Conservation (phyloP, 2,113 vertebrate genomes). For the Hippocampus barbouri region DNA sequence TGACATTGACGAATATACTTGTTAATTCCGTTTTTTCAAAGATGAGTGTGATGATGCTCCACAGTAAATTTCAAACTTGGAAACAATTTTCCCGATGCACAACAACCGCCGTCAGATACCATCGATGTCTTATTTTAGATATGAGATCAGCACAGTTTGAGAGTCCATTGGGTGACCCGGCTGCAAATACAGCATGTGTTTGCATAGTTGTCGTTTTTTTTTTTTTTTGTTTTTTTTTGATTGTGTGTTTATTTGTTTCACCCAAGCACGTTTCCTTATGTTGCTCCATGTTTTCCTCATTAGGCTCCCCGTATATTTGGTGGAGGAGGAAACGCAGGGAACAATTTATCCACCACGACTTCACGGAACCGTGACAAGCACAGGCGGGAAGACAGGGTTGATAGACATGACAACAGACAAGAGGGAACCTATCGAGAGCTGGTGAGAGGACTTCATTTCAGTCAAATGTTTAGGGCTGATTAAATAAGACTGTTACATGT, state of each 20-base stretch:
- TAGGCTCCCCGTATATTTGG: conserved; percentile 85
- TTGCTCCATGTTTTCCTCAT: conserved; percentile 15
- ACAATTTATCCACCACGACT: conserved; percentile 79
- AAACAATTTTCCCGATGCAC: too few relatives aligned
- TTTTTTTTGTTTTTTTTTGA: background rate
- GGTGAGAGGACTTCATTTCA: conserved; percentile 71
- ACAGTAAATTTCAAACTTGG: too few relatives aligned
- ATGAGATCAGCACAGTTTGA: too few relatives aligned
- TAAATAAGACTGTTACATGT: background rate
- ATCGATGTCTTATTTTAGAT: too few relatives aligned
- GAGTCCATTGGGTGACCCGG: too few relatives aligned
- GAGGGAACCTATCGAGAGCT: conserved; percentile 92
- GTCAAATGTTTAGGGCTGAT: background rate
- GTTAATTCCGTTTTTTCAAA: too few relatives aligned
- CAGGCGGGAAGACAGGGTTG: conserved; percentile 72
- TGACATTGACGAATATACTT: too few relatives aligned
- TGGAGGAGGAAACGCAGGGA: conserved; percentile 85
- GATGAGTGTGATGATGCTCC: too few relatives aligned
- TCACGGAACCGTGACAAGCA: conserved; percentile 81
- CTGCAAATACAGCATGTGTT: background rate
- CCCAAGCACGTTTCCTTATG: conserved; percentile 21
- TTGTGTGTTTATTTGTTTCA: background rate
- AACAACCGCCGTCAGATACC: too few relatives aligned
- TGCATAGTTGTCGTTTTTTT: background rate
- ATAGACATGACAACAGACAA: conserved; percentile 79